Base-by-base conservation (phyloP, 2,113 vertebrate species). In the Opisthocomus hoazin region DNA sequence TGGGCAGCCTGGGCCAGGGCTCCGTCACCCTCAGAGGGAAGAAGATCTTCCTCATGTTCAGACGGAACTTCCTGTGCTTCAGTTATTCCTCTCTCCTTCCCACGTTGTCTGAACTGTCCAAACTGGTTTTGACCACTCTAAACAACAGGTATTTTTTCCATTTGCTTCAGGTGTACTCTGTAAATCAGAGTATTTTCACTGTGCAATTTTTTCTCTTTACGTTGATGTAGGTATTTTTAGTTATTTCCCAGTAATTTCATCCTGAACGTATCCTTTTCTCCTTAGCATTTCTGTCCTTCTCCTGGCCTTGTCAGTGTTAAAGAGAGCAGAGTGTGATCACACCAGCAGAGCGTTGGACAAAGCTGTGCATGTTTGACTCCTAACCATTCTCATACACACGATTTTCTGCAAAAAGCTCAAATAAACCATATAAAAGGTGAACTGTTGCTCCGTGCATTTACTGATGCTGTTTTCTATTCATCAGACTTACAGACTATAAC, bases 401-500 rank as follows among this genome's bases (percentile, higher is more conserved):
- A 36, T 73, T 66, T 56, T 29, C 8, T 64, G 39, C 21, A 41
- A 19, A 66, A 70, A 81, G 5, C 53, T 24, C 63, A 36, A 1
- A 45, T 34, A 64, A 76, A 39, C 68, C 41, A 41, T n/a, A 8
- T 48, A 9, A 24, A 14, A 41, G n/a, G 10, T 20, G 68, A 60
- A 23, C 17, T 34, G 21, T 66, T 76, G 24, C 26, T 78, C 58
- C 4, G 1, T 57, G 26, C 37, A 1, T 60, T 92, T 41, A 18
- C 77, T 46, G n/a, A 50, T 69, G 45, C 58, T 97, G 30, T 95
- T 90, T 96, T 90, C 88, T 97, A 11, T 91, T 95, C 9, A 56
- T 79, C 94, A 98, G 98, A 96, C 86, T 89, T 98, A 45, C 97
- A 98, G 95, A 88, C 74, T 23, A 34, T 97, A 50, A 96, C 95